These are phyloP conservation scores for Tenebrosternarchus preto DNA, from an alignment of 2,113 vertebrate genomes.

Conservation along the genomic window DNA sequence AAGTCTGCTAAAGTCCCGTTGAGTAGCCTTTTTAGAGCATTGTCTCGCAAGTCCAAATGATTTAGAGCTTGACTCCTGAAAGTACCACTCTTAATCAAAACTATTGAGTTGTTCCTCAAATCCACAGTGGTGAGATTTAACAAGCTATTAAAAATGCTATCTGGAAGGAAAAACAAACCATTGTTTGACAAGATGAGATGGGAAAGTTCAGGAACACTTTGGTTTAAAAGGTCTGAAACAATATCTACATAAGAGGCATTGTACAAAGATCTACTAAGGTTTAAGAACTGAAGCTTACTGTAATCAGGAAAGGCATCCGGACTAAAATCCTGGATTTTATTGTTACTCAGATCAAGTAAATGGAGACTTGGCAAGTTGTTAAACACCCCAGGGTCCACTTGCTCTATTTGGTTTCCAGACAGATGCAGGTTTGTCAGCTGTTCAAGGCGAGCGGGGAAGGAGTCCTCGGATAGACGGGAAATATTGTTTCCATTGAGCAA, in stretches of 20 bases:
- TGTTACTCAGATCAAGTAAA: slow-evolving; percentile 87
- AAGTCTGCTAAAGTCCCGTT: slow-evolving; percentile 72
- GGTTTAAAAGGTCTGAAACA: slow-evolving; percentile 67
- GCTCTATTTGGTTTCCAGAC: slow-evolving; percentile 76
- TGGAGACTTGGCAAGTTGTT: slow-evolving; percentile 79
- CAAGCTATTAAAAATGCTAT: slow-evolving; percentile 68
- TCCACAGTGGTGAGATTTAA: slow-evolving; percentile 75
- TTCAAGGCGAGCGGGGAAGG: slow-evolving; percentile 76
- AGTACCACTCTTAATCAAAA: slow-evolving; percentile 73
- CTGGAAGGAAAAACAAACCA: slow-evolving; percentile 76
- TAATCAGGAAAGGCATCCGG: slow-evolving; percentile 71
- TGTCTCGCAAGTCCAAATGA: slow-evolving; percentile 85
- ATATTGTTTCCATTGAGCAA: slow-evolving; percentile 84
- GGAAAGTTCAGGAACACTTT: slow-evolving; percentile 68
- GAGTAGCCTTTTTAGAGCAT: slow-evolving; percentile 75
- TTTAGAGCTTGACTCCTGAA: slow-evolving; percentile 74
- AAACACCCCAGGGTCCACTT: slow-evolving; percentile 77
- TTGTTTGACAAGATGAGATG: slow-evolving; percentile 84
- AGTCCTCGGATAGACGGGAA: slow-evolving; percentile 64
- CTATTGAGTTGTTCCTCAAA: slow-evolving; percentile 85
- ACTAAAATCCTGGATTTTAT: slow-evolving; percentile 74
- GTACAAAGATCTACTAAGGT: slow-evolving; percentile 66
- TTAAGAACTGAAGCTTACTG: slow-evolving; percentile 75
- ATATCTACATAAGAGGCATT: slow-evolving; percentile 60
- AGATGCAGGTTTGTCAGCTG: slow-evolving; percentile 82